A percentile compares a stretch with the other conserved stretches of the same genome.
These are phyloP conservation scores for Trichechus manatus DNA, from an alignment of 2,113 vertebrate genomes.

Conservation along the genomic window DNA sequence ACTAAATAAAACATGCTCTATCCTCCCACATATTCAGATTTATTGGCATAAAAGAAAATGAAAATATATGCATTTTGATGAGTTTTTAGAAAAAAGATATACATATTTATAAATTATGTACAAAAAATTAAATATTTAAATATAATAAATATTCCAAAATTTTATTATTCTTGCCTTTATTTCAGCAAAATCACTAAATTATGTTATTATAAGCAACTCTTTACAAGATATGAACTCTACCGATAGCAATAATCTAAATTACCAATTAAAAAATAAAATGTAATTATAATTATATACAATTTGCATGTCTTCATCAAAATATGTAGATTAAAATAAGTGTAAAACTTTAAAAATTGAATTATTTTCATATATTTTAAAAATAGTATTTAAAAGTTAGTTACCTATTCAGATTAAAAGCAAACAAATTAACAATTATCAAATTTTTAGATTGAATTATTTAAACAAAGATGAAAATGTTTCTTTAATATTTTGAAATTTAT, in stretches of 20 bases:
- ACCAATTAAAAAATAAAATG: constrained; percentile 36
- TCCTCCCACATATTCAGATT: background rate
- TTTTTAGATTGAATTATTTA: constrained; percentile 25
- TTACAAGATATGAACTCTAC: background rate
- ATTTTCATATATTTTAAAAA: constrained; percentile 31
- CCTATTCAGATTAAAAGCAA: background rate
- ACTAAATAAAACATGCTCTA: background rate
- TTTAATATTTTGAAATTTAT: constrained; percentile 23
- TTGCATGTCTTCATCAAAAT: constrained; percentile 29
- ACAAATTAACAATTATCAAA: constrained; percentile 9
- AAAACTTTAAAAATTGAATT: background rate
- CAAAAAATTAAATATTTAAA: background rate
- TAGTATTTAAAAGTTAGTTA: background rate
- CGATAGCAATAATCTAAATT: background rate
- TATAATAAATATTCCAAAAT: background rate
- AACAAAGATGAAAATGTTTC: constrained; percentile 18
- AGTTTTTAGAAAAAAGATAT: background rate
- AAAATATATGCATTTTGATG: background rate
- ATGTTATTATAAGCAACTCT: constrained; percentile 18
- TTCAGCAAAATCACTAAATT: constrained; percentile 24
- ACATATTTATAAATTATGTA: background rate
- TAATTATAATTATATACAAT: background rate
- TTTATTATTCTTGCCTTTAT: constrained; percentile 42
- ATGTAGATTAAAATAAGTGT: constrained; percentile 13
- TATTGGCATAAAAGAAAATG: background rate